These are phyloP conservation scores for Piaya cayana DNA, from an alignment of 2,113 vertebrate species.

Conservation along the genomic window DNA sequence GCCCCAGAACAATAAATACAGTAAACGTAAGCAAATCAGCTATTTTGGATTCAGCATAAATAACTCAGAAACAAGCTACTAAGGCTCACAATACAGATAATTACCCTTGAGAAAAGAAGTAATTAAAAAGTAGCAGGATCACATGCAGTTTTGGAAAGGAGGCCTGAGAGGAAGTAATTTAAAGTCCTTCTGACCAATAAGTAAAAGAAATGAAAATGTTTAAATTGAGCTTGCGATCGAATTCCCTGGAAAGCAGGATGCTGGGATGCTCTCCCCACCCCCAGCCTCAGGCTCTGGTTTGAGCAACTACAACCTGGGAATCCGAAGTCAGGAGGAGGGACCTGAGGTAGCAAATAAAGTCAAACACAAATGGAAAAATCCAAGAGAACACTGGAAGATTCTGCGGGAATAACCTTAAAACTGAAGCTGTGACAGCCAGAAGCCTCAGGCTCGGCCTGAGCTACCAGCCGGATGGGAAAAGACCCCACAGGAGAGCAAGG, in stretches of 20 bases:
- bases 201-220: not conserved
- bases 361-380: not conserved
- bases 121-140: slow-evolving; percentile 31
- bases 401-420: not conserved
- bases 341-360: not conserved
- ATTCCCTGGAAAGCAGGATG: not conserved
- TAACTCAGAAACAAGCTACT: slow-evolving; percentile 19
- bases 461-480: not conserved
- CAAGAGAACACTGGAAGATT: not conserved
- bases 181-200: not conserved
- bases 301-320: not conserved
- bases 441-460: not conserved
- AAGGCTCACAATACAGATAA: slow-evolving; percentile 20
- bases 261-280: not conserved
- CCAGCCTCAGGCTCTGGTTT: not conserved
- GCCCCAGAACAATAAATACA: slow-evolving; percentile 15
- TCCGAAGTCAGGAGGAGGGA: not conserved
- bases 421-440: not conserved
- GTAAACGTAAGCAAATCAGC: slow-evolving; percentile 13
- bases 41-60: slow-evolving; percentile 27
- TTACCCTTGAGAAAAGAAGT: slow-evolving; percentile 15
- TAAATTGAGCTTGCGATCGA: not conserved
- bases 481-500: not conserved
- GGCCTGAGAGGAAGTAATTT: not conserved
- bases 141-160: not conserved